Base-by-base conservation (phyloP, 2,797 vertebrate species). In the Epinephelus awoara region DNA sequence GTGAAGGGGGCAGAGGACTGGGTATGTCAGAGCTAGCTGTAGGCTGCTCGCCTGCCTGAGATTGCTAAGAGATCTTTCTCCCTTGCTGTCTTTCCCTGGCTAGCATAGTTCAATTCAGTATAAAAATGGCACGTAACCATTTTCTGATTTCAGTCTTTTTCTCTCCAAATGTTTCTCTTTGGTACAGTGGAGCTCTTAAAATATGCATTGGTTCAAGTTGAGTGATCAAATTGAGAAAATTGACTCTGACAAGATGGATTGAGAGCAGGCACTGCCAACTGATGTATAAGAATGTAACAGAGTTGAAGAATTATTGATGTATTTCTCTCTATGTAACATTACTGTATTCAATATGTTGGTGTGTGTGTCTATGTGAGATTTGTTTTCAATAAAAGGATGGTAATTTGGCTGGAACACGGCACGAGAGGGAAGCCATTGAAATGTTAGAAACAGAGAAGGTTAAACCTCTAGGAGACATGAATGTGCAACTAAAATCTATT, bases 21-120 rank as follows among this genome's bases (percentile, higher is more conserved):
- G 79, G 80, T 85, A 75, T 81, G 85, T 90, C 90, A 83, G 62
- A 81, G 67, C 21, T 66, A 65, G 84, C 86, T 85, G 44, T 69
- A 72, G 89, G 83, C 83, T 57, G 25, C 82, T 70, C 44, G 59
- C 55, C 71, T 77, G 67, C 47, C 74, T 85, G 67, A 65, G 76
- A 86, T 59, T 66, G 52, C 78, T 68, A 59, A 80, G 62, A 83
- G 61, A 77, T 63, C 50, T 19, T 51, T 34, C 77, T 72, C 75
- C 23, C 38, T 47, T 5, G 14, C 14, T 2, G 18, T 17, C 51
- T 70, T 38, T 52, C 25, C 61, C 42, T 58, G 65, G 68, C 79
- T 71, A 34, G 34, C 34, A 76, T 75, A 42, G 61, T 62, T 76
- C 64, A 82, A n/a, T 40, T 63, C 42, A 58, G 55, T 21, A 12